phyloP scores from a whole-genome alignment of 1,140 invertebrate genomes.

The Phortica variegata region DNA sequence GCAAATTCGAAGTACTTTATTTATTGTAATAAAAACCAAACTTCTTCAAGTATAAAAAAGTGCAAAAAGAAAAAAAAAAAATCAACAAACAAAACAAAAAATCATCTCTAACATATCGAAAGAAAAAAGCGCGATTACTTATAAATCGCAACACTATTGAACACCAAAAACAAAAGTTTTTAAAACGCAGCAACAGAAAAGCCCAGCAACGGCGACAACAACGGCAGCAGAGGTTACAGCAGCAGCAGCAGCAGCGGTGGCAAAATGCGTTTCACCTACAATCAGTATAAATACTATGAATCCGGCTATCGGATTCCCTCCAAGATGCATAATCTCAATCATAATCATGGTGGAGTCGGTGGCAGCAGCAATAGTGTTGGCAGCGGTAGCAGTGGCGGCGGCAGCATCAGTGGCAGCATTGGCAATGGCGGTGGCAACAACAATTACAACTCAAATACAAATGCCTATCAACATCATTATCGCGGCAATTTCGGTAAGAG shows the following conservation, averaged over 20 bases:
- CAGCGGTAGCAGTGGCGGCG: conserved; percentile 9
- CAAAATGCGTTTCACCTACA: conserved; percentile 55
- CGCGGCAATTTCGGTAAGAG: conserved; percentile 53
- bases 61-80: conserved; percentile 5
- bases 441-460: conserved; percentile 22
- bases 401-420: conserved; percentile 11
- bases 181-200: no score
- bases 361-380: conserved; percentile 10
- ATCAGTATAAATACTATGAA: conserved; percentile 55
- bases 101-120: conserved; percentile 17
- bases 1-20: no score
- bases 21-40: no score
- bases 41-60: no score
- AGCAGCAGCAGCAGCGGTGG: no score
- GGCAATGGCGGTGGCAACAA: conserved; percentile 9
- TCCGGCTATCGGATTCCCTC: conserved; percentile 55
- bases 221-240: no score
- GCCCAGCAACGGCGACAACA: no score
- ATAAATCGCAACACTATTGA: no score
- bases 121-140: no score
- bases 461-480: conserved; percentile 47
- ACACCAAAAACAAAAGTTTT: no score
- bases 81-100: conserved; percentile 3
- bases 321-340: conserved; percentile 46
- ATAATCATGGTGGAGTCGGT: conserved; percentile 22